Conservation (phyloP, 2,113 vertebrate genomes). For the Australoheros scitulus region DNA sequence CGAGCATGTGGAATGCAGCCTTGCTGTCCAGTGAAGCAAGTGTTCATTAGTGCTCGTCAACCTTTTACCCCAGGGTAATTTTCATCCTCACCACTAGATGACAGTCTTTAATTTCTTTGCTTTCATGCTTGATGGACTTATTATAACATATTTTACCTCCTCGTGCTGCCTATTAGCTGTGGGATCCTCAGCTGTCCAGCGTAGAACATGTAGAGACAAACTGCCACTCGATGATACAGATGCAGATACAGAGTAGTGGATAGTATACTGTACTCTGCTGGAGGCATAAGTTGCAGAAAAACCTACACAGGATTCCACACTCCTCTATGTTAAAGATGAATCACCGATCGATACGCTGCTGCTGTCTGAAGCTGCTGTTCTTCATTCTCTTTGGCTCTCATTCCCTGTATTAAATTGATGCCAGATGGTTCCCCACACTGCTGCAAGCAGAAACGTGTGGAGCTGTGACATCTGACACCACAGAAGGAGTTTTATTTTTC, state of each 20-base stretch:
- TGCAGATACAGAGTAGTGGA: neutral
- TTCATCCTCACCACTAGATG: constrained; percentile 64
- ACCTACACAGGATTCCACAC: constrained; percentile 24
- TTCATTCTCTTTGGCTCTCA: constrained; percentile 19
- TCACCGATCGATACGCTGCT: constrained; percentile 14
- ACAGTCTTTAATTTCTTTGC: constrained; percentile 56
- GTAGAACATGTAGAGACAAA: neutral
- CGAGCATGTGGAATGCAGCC: neutral
- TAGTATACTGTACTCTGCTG: neutral
- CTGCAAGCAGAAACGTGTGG: constrained; percentile 35
- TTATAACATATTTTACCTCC: neutral
- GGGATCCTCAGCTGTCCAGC: neutral
- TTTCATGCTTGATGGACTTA: neutral
- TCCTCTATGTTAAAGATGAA: constrained; percentile 23
- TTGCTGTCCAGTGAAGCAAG: neutral
- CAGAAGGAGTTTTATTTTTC: constrained; percentile 1
- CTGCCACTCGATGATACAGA: neutral
- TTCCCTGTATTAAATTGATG: neutral
- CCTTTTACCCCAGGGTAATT: neutral
- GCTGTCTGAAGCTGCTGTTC: constrained; percentile 17
- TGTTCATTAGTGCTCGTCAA: neutral
- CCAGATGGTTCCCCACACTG: constrained; percentile 17
- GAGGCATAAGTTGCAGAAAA: neutral
- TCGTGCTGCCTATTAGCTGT: neutral
- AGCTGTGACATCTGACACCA: constrained; percentile 25